Conservation (phyloP, 2,888 invertebrate species). For the Acronicta aceris region DNA sequence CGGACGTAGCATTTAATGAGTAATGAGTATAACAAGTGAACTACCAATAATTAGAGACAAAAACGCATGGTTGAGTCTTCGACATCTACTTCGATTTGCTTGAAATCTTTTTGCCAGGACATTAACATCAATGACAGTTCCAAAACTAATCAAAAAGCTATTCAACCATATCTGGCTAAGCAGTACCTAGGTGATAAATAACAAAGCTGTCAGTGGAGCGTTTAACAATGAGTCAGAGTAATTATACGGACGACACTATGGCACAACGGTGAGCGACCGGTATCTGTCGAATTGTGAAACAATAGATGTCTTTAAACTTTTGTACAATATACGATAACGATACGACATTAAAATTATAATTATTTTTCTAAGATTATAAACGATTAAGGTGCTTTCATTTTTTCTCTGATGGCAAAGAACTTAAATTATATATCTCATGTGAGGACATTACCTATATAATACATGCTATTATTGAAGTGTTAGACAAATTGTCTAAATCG, state of each 20-base stretch:
- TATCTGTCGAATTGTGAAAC: slow-evolving; percentile 64
- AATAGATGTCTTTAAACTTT: slow-evolving; percentile 37
- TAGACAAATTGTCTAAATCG: no score
- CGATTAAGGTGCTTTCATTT: no score
- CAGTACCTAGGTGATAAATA: slow-evolving; percentile 60
- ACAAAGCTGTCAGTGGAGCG: slow-evolving; percentile 59
- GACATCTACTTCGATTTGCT: slow-evolving; percentile 35
- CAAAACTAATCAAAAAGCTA: slow-evolving; percentile 52
- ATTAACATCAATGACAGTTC: slow-evolving; percentile 42
- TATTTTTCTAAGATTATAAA: neutral
- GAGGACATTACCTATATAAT: neutral
- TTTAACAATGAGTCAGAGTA: slow-evolving; percentile 71
- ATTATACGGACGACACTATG: slow-evolving; percentile 73
- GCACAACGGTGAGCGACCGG: slow-evolving; percentile 64
- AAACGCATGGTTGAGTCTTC: slow-evolving; percentile 18
- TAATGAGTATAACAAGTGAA: slow-evolving; percentile 24
- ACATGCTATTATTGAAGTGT: no score
- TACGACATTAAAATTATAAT: neutral
- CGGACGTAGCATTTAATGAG: slow-evolving; percentile 26
- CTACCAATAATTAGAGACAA: slow-evolving; percentile 3
- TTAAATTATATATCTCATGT: neutral
- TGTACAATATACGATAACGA: slow-evolving; percentile 28
- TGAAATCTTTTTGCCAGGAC: slow-evolving; percentile 34
- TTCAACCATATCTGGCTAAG: slow-evolving; percentile 51
- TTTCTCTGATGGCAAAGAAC: neutral